These are phyloP conservation scores for Megaustenia siamemsis DNA, from an alignment of 2,888 invertebrate genomes.

Conservation along the genomic window DNA sequence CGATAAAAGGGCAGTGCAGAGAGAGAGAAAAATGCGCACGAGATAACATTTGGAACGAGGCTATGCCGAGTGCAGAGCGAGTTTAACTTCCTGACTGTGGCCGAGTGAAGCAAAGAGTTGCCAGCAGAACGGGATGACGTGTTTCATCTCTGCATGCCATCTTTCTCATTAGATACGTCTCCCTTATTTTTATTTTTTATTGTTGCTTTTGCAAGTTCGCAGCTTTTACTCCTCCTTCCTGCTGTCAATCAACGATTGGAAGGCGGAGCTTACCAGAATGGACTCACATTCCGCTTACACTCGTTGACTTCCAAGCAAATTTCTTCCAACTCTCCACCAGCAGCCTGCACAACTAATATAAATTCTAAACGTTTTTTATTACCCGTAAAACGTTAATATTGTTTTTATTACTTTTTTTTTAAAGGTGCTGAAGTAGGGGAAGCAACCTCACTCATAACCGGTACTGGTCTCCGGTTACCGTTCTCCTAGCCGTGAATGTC, in stretches of 20 bases:
- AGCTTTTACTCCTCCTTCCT: not conserved
- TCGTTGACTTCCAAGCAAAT: not conserved
- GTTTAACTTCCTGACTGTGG: not conserved
- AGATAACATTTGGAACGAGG: conserved; percentile 27
- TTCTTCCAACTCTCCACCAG: not conserved
- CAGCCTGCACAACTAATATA: not conserved
- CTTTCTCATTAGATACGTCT: conserved; percentile 3
- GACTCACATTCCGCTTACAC: not conserved
- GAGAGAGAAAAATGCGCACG: not conserved
- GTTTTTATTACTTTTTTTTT: no score
- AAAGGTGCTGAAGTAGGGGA: no score
- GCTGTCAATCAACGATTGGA: not conserved
- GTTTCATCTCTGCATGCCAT: conserved; percentile 2
- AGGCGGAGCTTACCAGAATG: conserved; percentile 4
- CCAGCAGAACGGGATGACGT: not conserved
- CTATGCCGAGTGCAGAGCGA: not conserved
- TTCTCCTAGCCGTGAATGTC: not conserved
- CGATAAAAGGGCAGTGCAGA: not conserved
- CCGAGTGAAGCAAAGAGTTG: not conserved
- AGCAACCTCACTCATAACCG: not conserved
- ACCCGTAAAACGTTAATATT: not conserved
- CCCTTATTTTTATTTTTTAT: not conserved
- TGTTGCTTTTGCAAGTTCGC: not conserved
- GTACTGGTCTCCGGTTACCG: not conserved
- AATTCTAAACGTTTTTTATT: no score